A percentile compares a stretch with the other conserved stretches of the same genome.
phyloP scores from a whole-genome alignment of 1,140 invertebrate species.

The Aradophagus sp. region DNA sequence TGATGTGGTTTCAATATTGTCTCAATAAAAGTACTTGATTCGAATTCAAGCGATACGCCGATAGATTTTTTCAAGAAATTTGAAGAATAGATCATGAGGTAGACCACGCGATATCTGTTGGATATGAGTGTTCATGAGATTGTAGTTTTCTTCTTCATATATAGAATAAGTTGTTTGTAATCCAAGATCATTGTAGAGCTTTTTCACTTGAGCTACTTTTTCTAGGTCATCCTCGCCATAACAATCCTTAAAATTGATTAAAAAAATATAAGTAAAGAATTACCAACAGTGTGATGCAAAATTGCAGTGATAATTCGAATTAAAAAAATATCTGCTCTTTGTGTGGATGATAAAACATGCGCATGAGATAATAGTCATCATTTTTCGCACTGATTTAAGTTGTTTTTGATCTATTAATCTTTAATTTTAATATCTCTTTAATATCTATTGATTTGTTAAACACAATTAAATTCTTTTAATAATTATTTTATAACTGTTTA shows the following conservation, averaged over 20 bases:
- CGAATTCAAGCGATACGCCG: slow-evolving; percentile 76
- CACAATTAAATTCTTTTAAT: too few relatives aligned
- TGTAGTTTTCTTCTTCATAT: slow-evolving; percentile 91
- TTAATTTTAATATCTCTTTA: too few relatives aligned
- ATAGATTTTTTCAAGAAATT: slow-evolving; percentile 88
- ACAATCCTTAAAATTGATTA: slow-evolving; percentile 79
- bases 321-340: too few relatives aligned
- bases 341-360: too few relatives aligned
- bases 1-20: too few relatives aligned
- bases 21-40: background rate
- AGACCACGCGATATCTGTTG: slow-evolving; percentile 88
- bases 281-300: too few relatives aligned
- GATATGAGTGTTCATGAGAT: slow-evolving; percentile 87
- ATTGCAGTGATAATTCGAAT: too few relatives aligned
- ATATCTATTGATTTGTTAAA: too few relatives aligned
- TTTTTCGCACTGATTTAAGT: too few relatives aligned
- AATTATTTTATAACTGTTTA: too few relatives aligned
- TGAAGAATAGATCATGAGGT: slow-evolving; percentile 88
- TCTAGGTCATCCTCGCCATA: slow-evolving; percentile 84
- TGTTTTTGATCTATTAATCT: too few relatives aligned
- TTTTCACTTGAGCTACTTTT: slow-evolving; percentile 83
- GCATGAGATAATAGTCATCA: too few relatives aligned
- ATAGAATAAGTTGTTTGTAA: slow-evolving; percentile 84
- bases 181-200: slow-evolving; percentile 87
- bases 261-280: background rate